Evolutionary conservation across 2,888 invertebrate genomes (phyloP).

Genomic region (Ischnus inquisitorius): DNA sequence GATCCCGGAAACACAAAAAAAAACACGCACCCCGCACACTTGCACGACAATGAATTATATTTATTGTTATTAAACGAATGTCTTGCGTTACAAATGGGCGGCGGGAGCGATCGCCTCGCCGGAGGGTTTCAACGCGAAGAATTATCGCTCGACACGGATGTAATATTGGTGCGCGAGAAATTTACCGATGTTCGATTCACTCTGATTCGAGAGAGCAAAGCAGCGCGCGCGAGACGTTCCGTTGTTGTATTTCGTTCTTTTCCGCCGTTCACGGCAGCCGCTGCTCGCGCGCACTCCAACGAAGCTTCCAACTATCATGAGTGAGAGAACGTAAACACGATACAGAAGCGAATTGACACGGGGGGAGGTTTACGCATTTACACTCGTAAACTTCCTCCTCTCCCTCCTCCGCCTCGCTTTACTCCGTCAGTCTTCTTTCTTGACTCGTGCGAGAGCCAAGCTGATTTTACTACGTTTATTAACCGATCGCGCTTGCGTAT

Average conservation of each 20-base stretch:
- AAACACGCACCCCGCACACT: no score
- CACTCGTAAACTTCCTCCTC: conserved; percentile 35
- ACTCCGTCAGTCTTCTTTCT: conserved; percentile 14
- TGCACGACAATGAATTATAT: no score
- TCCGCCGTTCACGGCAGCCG: not conserved
- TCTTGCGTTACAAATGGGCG: no score
- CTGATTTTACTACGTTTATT: conserved; percentile 17
- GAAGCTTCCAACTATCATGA: conserved; percentile 37
- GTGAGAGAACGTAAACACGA: conserved; percentile 63
- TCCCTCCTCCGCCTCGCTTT: not conserved
- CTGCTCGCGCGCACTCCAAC: conserved; percentile 27
- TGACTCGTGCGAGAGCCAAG: conserved; percentile 6
- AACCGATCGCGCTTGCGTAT: conserved; percentile 42
- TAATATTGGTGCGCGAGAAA: not conserved
- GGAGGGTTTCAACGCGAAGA: not conserved
- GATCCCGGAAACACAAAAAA: no score
- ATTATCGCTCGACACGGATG: not conserved
- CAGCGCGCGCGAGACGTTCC: not conserved
- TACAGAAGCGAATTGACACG: conserved; percentile 47
- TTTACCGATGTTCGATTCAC: conserved; percentile 12
- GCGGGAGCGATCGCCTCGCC: not conserved
- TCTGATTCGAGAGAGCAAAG: not conserved
- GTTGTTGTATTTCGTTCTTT: not conserved
- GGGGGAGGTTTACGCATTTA: conserved; percentile 47
- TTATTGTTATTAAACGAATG: no score